Conservation (phyloP, 2,888 invertebrate species). For the Troides oblongomaculatus region DNA sequence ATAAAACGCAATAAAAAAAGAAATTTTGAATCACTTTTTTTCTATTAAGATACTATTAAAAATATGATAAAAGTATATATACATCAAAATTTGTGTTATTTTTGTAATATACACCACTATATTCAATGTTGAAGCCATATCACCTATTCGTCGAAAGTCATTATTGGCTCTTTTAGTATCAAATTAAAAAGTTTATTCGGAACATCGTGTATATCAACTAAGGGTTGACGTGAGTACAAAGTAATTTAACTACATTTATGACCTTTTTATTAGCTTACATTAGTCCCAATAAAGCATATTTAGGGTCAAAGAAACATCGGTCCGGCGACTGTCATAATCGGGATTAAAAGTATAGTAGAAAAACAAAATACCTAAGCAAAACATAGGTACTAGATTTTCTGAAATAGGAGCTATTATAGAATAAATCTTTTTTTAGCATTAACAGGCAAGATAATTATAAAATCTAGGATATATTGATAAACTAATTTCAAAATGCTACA, state of each 20-base stretch:
- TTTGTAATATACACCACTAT: neutral
- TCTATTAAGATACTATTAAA: too few relatives aligned
- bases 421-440: slow-evolving; percentile 23
- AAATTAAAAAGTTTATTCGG: neutral
- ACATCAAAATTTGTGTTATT: neutral
- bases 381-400: slow-evolving; percentile 49
- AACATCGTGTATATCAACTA: neutral
- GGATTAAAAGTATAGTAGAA: slow-evolving; percentile 39
- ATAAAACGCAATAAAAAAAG: too few relatives aligned
- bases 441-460: slow-evolving; percentile 46
- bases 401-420: slow-evolving; percentile 18
- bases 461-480: slow-evolving; percentile 38
- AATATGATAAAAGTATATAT: neutral
- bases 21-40: too few relatives aligned
- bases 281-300: slow-evolving; percentile 66
- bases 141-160: neutral
- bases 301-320: slow-evolving; percentile 54
- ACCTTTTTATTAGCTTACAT: slow-evolving; percentile 43
- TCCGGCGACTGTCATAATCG: slow-evolving; percentile 50
- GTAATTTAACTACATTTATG: slow-evolving; percentile 26
- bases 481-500: neutral
- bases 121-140: neutral
- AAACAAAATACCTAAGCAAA: slow-evolving; percentile 52
- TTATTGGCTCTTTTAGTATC: neutral
- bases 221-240: neutral